phyloP scores from a whole-genome alignment of 2,113 vertebrate genomes.

The Mobula hypostoma region DNA sequence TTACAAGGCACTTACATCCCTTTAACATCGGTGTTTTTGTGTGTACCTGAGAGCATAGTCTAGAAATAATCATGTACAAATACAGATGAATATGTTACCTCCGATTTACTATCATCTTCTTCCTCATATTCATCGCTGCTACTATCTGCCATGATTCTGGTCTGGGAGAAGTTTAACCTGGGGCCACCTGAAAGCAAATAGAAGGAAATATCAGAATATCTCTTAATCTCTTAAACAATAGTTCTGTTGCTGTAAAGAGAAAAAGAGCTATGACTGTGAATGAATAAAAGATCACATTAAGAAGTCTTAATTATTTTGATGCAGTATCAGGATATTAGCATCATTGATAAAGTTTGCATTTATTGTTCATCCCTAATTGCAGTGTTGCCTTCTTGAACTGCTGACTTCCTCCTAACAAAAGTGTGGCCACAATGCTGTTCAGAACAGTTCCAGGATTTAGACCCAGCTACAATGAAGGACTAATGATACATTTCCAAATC shows the following conservation, averaged over 20 bases:
- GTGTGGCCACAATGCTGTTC: no score
- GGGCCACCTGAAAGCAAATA: slow-evolving; percentile 43
- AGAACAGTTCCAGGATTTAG: no score
- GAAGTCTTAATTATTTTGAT: background rate
- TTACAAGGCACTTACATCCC: background rate
- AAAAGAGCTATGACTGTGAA: background rate
- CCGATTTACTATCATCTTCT: slow-evolving; percentile 48
- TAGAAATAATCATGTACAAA: background rate
- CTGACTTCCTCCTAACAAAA: no score
- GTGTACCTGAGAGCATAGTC: background rate
- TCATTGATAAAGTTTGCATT: no score
- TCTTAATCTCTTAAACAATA: background rate
- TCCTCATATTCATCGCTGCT: slow-evolving; percentile 62
- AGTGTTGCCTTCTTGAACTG: no score
- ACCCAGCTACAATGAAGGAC: no score
- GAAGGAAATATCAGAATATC: background rate
- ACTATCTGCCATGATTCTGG: slow-evolving; percentile 54
- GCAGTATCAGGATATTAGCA: no score
- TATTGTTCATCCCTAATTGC: no score
- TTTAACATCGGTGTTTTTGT: background rate
- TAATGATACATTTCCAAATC: no score
- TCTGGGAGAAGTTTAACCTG: slow-evolving; percentile 44
- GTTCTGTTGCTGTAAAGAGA: background rate
- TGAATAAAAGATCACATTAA: no score
- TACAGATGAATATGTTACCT: background rate